Percentiles rank a stretch among this genome's conserved stretches.
phyloP scores from a whole-genome alignment of 2,113 vertebrate genomes.

The Platichthys stellatus region DNA sequence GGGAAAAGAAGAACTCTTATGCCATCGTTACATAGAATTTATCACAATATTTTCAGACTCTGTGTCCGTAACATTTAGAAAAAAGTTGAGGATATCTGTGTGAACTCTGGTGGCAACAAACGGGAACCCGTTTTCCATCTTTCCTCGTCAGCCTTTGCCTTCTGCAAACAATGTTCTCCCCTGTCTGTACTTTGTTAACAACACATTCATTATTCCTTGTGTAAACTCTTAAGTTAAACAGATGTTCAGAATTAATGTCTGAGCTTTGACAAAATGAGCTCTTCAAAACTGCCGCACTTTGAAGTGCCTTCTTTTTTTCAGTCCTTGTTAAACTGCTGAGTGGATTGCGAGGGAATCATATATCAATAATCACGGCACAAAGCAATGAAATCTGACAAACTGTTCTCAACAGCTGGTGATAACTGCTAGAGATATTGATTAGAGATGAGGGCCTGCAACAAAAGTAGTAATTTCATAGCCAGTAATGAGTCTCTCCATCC shows the following conservation, averaged over 20 bases:
- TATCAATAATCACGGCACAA: constrained; percentile 26
- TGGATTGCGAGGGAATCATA: constrained; percentile 20
- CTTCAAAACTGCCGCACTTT: neutral
- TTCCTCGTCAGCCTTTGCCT: neutral
- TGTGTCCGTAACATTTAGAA: neutral
- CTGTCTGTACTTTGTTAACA: neutral
- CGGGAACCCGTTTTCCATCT: neutral
- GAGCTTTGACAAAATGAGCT: neutral
- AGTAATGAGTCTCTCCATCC: constrained; percentile 1
- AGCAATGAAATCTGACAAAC: neutral
- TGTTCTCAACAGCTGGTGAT: neutral
- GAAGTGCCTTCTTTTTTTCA: neutral
- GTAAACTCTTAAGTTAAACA: constrained; percentile 3
- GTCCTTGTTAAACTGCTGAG: constrained; percentile 10
- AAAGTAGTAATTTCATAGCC: neutral
- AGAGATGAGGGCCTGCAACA: neutral
- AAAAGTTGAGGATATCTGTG: constrained; percentile 10
- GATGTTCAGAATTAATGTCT: neutral
- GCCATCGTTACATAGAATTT: neutral
- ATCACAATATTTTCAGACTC: neutral
- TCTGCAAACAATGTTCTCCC: neutral
- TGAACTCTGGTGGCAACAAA: constrained; percentile 6
- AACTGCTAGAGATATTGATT: constrained; percentile 29
- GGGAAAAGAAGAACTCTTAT: neutral
- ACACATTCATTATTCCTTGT: neutral